Evolutionary conservation across 2,888 invertebrate species (phyloP).

Genomic region (Stenchaetothrips biformis): DNA sequence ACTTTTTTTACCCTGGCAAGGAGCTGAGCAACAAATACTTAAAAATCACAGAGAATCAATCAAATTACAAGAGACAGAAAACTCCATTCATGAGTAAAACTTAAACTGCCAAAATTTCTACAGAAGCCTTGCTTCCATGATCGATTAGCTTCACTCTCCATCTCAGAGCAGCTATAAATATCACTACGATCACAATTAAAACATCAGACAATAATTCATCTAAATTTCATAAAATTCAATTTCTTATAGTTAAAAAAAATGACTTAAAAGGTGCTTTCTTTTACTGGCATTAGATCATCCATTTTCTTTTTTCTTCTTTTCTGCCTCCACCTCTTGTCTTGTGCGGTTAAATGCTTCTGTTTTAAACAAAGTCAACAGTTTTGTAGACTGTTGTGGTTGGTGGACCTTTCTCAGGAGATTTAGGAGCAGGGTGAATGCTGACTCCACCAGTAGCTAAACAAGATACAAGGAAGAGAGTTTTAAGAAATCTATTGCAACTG

Average conservation of each 20-base stretch:
- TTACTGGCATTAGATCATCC: not conserved
- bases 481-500: conserved; percentile 33
- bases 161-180: not conserved
- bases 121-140: not conserved
- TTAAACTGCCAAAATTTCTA: not conserved
- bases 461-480: conserved; percentile 32
- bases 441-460: conserved; percentile 35
- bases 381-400: conserved; percentile 67
- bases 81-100: not conserved
- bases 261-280: not conserved
- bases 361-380: conserved; percentile 88
- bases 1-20: not conserved
- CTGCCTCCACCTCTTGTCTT: conserved; percentile 70
- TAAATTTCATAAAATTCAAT: not conserved
- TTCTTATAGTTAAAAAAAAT: not conserved
- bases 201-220: not conserved
- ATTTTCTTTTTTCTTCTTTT: conserved; percentile 46
- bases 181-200: not conserved
- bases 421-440: conserved; percentile 43
- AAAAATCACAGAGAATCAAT: conserved; percentile 11
- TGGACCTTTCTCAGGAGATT: conserved; percentile 46
- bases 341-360: conserved; percentile 89
- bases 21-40: not conserved
- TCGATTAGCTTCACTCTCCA: not conserved
- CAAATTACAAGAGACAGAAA: not conserved